Percentiles rank a stretch among this genome's conserved stretches.
phyloP scores from a whole-genome alignment of 2,797 vertebrate species.

The Karalla daura region DNA sequence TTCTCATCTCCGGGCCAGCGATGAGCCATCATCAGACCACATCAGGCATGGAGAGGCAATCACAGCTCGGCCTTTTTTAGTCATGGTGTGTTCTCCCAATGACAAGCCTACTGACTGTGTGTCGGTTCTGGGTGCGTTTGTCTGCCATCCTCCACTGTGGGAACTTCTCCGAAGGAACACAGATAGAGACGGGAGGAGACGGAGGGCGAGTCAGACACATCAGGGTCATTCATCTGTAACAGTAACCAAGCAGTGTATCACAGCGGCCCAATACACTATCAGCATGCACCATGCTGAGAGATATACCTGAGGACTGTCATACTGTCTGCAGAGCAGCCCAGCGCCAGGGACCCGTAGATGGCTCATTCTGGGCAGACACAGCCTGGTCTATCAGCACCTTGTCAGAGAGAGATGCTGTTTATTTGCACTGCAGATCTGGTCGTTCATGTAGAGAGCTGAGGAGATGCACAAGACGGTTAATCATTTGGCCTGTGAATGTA shows the following conservation, averaged over 20 bases:
- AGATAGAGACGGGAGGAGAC: constrained; percentile 65
- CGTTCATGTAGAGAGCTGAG: constrained; percentile 62
- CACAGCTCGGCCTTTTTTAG: constrained; percentile 76
- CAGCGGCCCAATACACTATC: constrained; percentile 65
- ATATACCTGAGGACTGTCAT: constrained; percentile 77
- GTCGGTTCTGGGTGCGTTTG: constrained; percentile 61
- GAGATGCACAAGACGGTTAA: constrained; percentile 65
- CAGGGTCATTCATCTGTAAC: constrained; percentile 76
- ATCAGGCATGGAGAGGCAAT: constrained; percentile 86
- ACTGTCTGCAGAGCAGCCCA: constrained; percentile 51
- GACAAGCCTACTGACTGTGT: constrained; percentile 74
- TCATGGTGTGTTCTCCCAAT: constrained; percentile 77
- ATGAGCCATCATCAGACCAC: constrained; percentile 82
- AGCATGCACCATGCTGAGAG: constrained; percentile 66
- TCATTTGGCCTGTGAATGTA: constrained; percentile 46
- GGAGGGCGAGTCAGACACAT: constrained; percentile 64
- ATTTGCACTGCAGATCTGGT: constrained; percentile 66
- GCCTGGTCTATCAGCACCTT: constrained; percentile 73
- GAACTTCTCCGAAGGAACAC: constrained; percentile 62
- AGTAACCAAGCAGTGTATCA: constrained; percentile 69
- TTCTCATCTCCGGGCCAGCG: constrained; percentile 76
- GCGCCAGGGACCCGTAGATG: constrained; percentile 66
- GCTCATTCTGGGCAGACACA: constrained; percentile 69
- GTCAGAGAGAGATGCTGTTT: constrained; percentile 75
- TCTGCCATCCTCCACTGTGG: constrained; percentile 50